phyloP scores from a whole-genome alignment of 2,797 vertebrate genomes.

The Coluber constrictor region DNA sequence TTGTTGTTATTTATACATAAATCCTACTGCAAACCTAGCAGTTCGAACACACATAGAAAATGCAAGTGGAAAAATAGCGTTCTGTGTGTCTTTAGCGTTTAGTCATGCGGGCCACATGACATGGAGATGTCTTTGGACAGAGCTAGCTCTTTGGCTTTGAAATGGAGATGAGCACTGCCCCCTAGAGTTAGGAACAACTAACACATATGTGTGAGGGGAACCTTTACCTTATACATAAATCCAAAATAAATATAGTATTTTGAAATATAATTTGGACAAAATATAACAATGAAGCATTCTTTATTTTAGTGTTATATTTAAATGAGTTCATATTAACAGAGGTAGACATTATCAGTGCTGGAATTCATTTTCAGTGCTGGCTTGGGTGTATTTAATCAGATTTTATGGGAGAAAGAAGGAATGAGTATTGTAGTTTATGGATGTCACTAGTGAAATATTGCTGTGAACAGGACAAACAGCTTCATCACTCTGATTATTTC shows the following conservation, averaged over 20 bases:
- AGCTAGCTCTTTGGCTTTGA: no score
- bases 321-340: constrained; percentile 49
- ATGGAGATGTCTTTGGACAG: no score
- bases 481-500: constrained; percentile 80
- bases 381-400: constrained; percentile 63
- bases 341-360: constrained; percentile 41
- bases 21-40: background rate
- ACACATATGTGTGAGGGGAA: no score
- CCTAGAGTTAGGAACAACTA: no score
- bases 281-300: constrained; percentile 49
- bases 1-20: background rate
- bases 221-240: background rate
- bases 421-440: constrained; percentile 60
- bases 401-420: constrained; percentile 67
- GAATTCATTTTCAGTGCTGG: constrained; percentile 56
- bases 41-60: no score
- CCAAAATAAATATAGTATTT: background rate
- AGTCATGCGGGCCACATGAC: no score
- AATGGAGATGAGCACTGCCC: no score
- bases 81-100: no score
- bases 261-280: constrained; percentile 44
- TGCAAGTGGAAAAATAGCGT: no score
- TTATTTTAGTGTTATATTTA: constrained; percentile 45
- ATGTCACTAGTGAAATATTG: constrained; percentile 79
- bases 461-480: constrained; percentile 78